Base-by-base conservation (phyloP, 1,140 invertebrate species). In the Pseudachorutes palmiensis region DNA sequence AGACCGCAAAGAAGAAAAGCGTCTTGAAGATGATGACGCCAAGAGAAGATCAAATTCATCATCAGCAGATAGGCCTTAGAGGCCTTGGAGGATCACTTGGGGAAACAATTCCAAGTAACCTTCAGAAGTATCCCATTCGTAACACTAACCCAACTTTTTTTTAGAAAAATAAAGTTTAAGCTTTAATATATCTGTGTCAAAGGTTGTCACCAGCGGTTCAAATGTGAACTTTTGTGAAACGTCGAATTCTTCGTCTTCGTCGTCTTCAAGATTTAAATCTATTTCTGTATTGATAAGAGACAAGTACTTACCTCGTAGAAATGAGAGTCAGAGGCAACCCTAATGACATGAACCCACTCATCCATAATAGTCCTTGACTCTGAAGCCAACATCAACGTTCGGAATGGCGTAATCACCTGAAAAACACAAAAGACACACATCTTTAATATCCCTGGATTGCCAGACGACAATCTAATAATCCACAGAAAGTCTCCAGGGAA, bases 351-450 rank as follows among this genome's bases (percentile, higher is more conserved):
- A 62, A 93, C 84, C 91, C 91, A 94, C 72, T 92, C 88, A 79
- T 94, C 91, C 92, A 94, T 94, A 74, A 92, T 88, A 76, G 84
- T 80, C 70, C 88, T 83, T 57, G 83, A 88, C 74, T 92, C 89
- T 33, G 89, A 87, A 75, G 88, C 91, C 74, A 94, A 80, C 69
- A 94, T 88, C 70, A 94, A 78, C 65, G 87, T 88, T 69, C 90
- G 83, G 75, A 88, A 87, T 24, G 89, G 87, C 76, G 90, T 92
- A 78, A 93, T 92, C 75, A 94, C 85, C 91, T 94, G 78, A 0
- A 77, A 82, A 76, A 69, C 76, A 72, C 75, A 74, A 61, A 64
- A 55, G 66, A 22, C 41, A 64, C 29, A 14, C 29, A 28, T 9
- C 22, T 45, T 57, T 45, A 66, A 67, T 24, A 61, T 60, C 61